Percentiles rank a stretch among this genome's conserved stretches.
These are phyloP conservation scores for Perca fluviatilis DNA, from an alignment of 2,113 vertebrate genomes.

Conservation along the genomic window DNA sequence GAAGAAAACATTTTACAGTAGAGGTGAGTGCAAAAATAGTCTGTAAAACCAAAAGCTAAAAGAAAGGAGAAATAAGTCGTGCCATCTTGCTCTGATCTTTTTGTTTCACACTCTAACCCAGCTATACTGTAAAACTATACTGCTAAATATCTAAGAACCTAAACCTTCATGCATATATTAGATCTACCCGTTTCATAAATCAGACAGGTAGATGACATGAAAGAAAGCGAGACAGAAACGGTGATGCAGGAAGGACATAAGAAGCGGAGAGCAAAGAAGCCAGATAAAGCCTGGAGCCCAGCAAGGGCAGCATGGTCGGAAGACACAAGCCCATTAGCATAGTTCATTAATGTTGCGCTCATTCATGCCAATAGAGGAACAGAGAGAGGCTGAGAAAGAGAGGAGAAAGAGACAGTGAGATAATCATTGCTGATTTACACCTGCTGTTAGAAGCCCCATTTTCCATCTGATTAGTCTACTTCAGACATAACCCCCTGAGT, in stretches of 20 bases:
- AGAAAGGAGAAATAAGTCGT: constrained; percentile 3
- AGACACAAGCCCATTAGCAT: constrained; percentile 29
- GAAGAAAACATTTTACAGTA: constrained; percentile 25
- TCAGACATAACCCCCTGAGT: constrained; percentile 54
- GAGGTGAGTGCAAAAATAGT: background rate
- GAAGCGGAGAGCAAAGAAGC: constrained; percentile 12
- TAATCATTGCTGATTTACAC: constrained; percentile 69
- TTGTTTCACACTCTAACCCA: constrained; percentile 5
- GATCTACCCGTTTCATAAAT: constrained; percentile 1
- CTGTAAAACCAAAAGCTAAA: constrained; percentile 8
- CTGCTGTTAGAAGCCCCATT: constrained; percentile 65
- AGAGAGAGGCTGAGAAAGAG: background rate
- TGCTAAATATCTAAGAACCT: background rate
- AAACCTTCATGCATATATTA: background rate
- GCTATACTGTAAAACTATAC: background rate
- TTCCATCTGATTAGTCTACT: constrained; percentile 68
- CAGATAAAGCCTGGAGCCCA: background rate
- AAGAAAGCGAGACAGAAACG: background rate
- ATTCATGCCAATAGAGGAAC: constrained; percentile 45
- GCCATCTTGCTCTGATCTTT: background rate
- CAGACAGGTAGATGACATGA: background rate
- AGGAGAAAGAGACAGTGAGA: constrained; percentile 14
- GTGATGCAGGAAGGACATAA: background rate
- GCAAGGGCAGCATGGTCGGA: background rate
- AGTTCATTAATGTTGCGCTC: constrained; percentile 43